Evolutionary conservation across 2,888 invertebrate species (phyloP), one percentile per base, ranked within the genome.

Genomic region (Bugula neritina): DNA sequence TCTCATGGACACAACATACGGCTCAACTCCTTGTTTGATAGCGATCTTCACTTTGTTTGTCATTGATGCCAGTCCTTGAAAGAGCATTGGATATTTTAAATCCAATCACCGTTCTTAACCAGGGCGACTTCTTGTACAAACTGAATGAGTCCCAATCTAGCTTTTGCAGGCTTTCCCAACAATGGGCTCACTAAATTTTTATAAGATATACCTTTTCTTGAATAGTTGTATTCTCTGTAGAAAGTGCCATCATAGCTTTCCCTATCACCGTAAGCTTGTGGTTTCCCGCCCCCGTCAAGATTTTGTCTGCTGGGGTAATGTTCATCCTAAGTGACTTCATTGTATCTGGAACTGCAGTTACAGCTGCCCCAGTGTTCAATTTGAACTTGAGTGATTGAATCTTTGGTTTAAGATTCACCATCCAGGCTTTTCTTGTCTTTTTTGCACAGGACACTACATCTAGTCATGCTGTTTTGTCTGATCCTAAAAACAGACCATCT

Each of bases 121-220:
- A 5, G 1, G 3, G 10, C 63, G 17, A 63, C 2, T 31, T 63
- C 34, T 3, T 31, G 10, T 17, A 34, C 27, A 31, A 63, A 31
- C 17, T 63, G 29, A 5, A 63, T 63, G 3, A 63, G 63, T 31
- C 63, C 63, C 27, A 63, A 3, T 5, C 27, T 63, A 10, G 63
- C 27, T 13, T 31, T 63, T 31, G 63, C 27, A 13, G 63, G 63
- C 13, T 31, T 63, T 3, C 63, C 63, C 31, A 63, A 63, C n/a
- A 63, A 34, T 2, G 27, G 63, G 10, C 1, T 31, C 27, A 63
- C 63, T 27, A 63, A 34, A n/a, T 31, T 63, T 63, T 63, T 29
- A 29, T 13, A 13, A 25, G 31, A 43, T 43, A 43, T 10, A 43
- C 43, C 17, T 5, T 43, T 17, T 43, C 43, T 17, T 43, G 10